Base-by-base conservation (phyloP, 2,888 invertebrate genomes). In the Oscheius sp. region DNA sequence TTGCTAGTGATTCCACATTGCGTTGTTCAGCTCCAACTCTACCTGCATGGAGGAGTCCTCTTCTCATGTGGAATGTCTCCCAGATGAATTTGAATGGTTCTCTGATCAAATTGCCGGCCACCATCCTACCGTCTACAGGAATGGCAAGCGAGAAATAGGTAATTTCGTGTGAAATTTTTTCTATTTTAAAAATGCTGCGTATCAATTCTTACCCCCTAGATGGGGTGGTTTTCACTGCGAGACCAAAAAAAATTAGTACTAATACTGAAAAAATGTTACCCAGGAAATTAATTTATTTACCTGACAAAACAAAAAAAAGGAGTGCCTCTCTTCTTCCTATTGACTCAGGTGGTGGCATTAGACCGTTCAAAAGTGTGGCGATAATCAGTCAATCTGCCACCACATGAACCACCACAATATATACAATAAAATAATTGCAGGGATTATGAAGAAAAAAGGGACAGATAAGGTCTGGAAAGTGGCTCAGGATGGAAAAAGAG, bases 141-240 rank as follows among this genome's bases (percentile, higher is more conserved):
- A 84, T 71, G 85, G 84, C 20, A 75, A 81, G 37, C 65, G 84
- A 39, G 84, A 86, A 75, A 84, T 85, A 45, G 85, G 85, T 85
- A 2, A 50, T 71, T 64, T 37, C 39, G n/a, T 52, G 3, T 4
- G 37, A 37, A 37, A 37, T 37, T 37, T 37, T 37, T 37, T 8
- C 15, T 10, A 15, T 37, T 37, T 15, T 37, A 37, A 37, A 8
- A 37, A 37, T 37, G 37, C 15, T 37, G 37, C 8, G 15, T 10
- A n/a, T n/a, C n/a, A n/a, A n/a, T n/a, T n/a, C n/a, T n/a, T n/a
- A n/a, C n/a, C n/a, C n/a, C n/a, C n/a, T n/a, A n/a, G n/a, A n/a
- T n/a, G n/a, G n/a, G n/a, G n/a, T n/a, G n/a, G n/a, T n/a, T n/a
- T n/a, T n/a, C n/a, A n/a, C n/a, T n/a, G n/a, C n/a, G n/a, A n/a